phyloP scores from a whole-genome alignment of 2,113 vertebrate species.

The Pygoscelis antarcticus region DNA sequence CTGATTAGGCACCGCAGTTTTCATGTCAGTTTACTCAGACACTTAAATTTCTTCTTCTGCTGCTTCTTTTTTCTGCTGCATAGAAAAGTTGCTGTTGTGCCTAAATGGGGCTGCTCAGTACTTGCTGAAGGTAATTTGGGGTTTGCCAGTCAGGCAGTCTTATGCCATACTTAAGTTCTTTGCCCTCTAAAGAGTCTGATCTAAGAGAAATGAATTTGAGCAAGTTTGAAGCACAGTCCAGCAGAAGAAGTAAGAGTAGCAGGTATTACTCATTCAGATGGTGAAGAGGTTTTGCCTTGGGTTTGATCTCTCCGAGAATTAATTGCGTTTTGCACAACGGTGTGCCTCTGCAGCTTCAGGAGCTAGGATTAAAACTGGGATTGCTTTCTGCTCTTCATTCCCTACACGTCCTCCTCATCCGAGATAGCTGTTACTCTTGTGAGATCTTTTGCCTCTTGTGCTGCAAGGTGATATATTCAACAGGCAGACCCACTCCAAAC shows the following conservation, averaged over 20 bases:
- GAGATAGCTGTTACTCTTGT: background rate
- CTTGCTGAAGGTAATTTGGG: background rate
- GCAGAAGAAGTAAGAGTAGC: background rate
- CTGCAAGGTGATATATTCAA: background rate
- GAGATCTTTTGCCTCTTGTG: background rate
- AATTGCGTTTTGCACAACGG: fast-evolving
- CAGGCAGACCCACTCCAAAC: background rate
- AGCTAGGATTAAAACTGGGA: background rate
- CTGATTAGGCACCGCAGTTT: background rate
- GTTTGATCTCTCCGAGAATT: background rate
- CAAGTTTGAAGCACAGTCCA: background rate
- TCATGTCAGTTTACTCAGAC: background rate
- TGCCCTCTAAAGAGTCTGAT: background rate
- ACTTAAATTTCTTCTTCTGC: background rate
- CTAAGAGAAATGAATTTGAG: background rate
- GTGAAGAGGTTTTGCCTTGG: background rate
- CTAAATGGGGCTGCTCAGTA: background rate
- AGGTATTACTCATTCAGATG: fast-evolving
- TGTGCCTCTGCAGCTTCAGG: background rate
- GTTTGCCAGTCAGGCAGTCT: background rate
- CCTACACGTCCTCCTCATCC: background rate
- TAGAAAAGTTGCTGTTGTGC: background rate
- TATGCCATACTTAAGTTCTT: background rate
- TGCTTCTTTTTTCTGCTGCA: background rate
- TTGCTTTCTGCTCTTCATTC: background rate